Evolutionary conservation across 2,113 vertebrate genomes (phyloP).

Genomic region (Pachycephala philippinensis): DNA sequence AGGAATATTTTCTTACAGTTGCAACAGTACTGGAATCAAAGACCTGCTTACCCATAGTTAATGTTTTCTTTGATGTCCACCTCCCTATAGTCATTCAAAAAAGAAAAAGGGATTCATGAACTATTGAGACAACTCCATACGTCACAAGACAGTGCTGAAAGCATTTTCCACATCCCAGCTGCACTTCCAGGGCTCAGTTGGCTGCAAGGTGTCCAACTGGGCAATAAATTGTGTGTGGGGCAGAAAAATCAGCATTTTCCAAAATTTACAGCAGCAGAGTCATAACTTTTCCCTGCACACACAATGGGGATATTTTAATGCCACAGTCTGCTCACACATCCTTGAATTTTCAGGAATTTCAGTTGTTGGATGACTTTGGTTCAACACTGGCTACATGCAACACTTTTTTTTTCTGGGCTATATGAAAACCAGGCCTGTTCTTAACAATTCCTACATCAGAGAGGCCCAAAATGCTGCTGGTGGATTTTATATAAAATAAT

Average conservation of each 20-base stretch:
- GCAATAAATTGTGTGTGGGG: neutral
- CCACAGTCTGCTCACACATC: neutral
- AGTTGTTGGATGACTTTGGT: neutral
- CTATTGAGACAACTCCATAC: conserved; percentile 11
- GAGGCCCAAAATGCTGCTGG: neutral
- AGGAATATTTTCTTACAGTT: neutral
- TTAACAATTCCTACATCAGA: neutral
- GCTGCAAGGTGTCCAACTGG: neutral
- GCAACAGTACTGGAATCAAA: conserved; percentile 45
- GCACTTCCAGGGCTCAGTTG: neutral
- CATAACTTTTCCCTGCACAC: neutral
- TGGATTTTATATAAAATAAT: neutral
- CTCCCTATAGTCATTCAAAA: conserved; percentile 73
- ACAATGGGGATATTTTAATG: neutral
- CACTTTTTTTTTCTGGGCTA: neutral
- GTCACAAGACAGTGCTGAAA: conserved; percentile 52
- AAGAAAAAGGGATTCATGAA: conserved; percentile 63
- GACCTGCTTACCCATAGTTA: conserved; percentile 80
- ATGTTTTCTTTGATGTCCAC: conserved; percentile 86
- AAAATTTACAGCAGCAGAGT: neutral
- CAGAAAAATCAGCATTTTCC: neutral
- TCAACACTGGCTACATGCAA: neutral
- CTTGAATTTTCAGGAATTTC: neutral
- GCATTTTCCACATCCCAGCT: conserved; percentile 13
- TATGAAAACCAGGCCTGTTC: neutral